Evolutionary conservation across 2,888 invertebrate genomes (phyloP), one percentile per base, ranked within the genome.

Genomic region (Microctonus brassicae): DNA sequence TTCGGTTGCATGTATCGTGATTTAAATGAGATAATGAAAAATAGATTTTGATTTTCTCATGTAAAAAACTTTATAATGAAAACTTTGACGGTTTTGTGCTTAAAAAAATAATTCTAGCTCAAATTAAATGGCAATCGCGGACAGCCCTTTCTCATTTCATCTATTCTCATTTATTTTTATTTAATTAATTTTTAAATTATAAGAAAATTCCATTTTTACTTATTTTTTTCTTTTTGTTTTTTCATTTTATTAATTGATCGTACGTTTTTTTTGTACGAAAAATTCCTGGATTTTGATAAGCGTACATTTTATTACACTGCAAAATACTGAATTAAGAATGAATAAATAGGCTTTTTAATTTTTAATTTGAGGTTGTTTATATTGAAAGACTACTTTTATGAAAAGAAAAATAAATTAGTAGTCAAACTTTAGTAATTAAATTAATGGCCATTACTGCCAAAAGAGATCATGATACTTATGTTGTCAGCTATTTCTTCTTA

Each of bases 231-330:
- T 65, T 42, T 29, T 29, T 72, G 67, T 29, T 29, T 29, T 29
- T 61, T 70, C 47, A 53, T 70, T 68, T 70, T 66, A 69, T 64
- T 67, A 70, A 64, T 39, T 67, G 72, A 64, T 39, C 68, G 72
- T 70, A 68, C 66, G 61, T 57, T 67, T 34, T 69, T 71, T 71
- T 71, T 62, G 69, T 72, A 72, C 76, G 71, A 72, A 67, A 73
- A 70, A 69, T 68, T 77, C 74, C 72, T 73, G 71, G 74, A 74
- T 74, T 75, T 72, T 33, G 63, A 74, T 69, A 71, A 75, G 57
- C 52, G 71, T 72, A 73, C 61, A 64, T 71, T 72, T 72, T 76
- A 73, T 72, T 68, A 73, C 70, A 73, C 66, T 69, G 71, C 70
- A 72, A 70, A 75, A 74, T 76, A 76, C 70, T 72, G 72, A 64